These are phyloP conservation scores for Drymodes brunneopygia DNA, from an alignment of 2,113 vertebrate species.

Conservation along the genomic window DNA sequence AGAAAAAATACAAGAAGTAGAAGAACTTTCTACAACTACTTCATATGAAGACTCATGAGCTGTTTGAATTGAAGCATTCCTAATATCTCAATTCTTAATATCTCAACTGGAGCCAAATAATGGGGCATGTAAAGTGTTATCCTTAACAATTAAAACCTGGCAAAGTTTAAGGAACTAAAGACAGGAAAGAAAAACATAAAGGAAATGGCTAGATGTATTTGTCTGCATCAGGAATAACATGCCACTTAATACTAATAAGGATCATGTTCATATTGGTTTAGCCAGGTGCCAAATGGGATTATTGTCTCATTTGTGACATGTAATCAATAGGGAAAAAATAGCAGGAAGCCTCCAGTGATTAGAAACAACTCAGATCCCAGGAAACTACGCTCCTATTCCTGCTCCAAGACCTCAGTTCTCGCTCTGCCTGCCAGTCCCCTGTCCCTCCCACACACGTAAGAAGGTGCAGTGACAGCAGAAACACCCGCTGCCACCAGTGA, in stretches of 20 bases:
- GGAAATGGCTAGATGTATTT: background rate
- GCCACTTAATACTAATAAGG: background rate
- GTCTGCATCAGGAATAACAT: background rate
- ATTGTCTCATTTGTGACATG: background rate
- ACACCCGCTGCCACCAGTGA: accelerated
- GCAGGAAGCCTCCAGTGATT: background rate
- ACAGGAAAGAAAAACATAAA: background rate
- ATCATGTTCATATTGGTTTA: background rate
- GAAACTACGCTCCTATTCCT: background rate
- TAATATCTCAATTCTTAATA: background rate
- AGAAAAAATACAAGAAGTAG: background rate
- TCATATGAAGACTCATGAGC: background rate
- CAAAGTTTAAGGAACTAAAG: background rate
- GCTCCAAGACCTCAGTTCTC: background rate
- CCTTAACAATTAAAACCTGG: background rate
- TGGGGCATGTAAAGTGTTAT: background rate
- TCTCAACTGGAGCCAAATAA: background rate
- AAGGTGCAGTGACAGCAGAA: background rate
- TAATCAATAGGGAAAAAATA: background rate
- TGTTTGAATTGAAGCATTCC: background rate
- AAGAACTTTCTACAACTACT: background rate
- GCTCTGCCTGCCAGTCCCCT: background rate
- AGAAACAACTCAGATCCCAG: background rate
- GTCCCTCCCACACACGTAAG: accelerated
- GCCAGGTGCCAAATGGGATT: background rate